These are phyloP conservation scores for Achatina immaculata DNA, from an alignment of 1,140 invertebrate genomes.

Conservation along the genomic window DNA sequence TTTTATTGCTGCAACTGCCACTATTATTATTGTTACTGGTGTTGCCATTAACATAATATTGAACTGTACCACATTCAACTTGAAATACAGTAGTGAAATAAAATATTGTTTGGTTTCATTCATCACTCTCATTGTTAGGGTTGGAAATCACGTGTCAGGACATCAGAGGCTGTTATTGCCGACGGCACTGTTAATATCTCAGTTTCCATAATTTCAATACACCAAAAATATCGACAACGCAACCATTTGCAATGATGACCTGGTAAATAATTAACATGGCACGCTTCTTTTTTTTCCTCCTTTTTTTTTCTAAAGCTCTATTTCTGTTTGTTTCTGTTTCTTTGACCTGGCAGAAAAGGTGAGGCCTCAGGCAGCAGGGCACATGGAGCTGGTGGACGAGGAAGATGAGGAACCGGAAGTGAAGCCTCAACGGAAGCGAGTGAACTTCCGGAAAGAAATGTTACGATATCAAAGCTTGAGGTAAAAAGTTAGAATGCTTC, in stretches of 20 bases:
- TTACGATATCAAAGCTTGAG: slow-evolving; percentile 44
- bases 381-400: slow-evolving; percentile 33
- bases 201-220: too few species aligned
- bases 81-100: too few species aligned
- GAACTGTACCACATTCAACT: too few species aligned
- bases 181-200: too few species aligned
- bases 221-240: background rate
- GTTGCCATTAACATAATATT: too few species aligned
- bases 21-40: too few species aligned
- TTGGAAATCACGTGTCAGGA: too few species aligned
- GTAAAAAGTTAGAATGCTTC: background rate
- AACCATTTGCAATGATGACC: background rate
- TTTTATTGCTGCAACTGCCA: too few species aligned
- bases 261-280: background rate
- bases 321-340: background rate
- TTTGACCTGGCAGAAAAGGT: background rate
- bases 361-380: background rate
- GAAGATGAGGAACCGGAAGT: slow-evolving; percentile 34
- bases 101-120: too few species aligned
- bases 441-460: slow-evolving; percentile 42
- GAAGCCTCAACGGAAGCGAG: slow-evolving; percentile 28
- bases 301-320: background rate
- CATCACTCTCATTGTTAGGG: too few species aligned
- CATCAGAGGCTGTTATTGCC: too few species aligned
- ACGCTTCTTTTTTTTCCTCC: background rate